Evolutionary conservation across 2,888 invertebrate species (phyloP), one percentile per base, ranked within the genome.

Genomic region (Prostheceraeus crozeri): DNA sequence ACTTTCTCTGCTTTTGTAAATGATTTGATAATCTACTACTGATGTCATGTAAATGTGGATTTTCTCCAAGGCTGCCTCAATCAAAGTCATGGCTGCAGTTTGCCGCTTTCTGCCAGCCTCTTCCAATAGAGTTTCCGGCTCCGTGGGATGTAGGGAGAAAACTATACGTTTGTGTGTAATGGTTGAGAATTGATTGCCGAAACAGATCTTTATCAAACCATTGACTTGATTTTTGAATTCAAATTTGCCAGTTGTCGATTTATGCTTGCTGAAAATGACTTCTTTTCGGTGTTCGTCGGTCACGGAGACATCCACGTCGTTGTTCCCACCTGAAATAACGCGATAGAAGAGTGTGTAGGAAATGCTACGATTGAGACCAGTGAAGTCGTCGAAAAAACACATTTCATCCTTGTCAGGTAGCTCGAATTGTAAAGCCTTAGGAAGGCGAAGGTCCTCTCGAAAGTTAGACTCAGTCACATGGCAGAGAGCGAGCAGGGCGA

Each of bases 101-200:
- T 53, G 27, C 3, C 8, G 21, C 8, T n/a, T 6, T 6, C 10
- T 10, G 2, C 53, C 53, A 35, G 53, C 53, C 28, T 53, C 53
- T 53, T 53, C 4, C 19, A 30, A 21, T 11, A 53, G 53, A 4
- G 53, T n/a, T 35, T 53, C 53, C n/a, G 19, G 31, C 3, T 21
- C 14, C 14, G 27, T 31, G 8, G 53, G 53, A 4, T 31, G 53
- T 35, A 53, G 11, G 19, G 27, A 27, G 31, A 53, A 53, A 35
- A 6, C 27, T 3, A 53, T 28, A 14, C 31, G 53, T 53, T 53
- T 53, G 40, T 53, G 53, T n/a, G 53, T 53, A 35, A 53, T 30
- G n/a, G 53, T 30, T 6, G 53, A 53, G 19, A 53, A 53, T 19
- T 53, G 30, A 14, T 53, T 53, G 16, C 33, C 31, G 40, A 11